A percentile compares a stretch with the other conserved stretches of the same genome.
phyloP scores from a whole-genome alignment of 1,140 invertebrate species.

The Orchestia grillus region DNA sequence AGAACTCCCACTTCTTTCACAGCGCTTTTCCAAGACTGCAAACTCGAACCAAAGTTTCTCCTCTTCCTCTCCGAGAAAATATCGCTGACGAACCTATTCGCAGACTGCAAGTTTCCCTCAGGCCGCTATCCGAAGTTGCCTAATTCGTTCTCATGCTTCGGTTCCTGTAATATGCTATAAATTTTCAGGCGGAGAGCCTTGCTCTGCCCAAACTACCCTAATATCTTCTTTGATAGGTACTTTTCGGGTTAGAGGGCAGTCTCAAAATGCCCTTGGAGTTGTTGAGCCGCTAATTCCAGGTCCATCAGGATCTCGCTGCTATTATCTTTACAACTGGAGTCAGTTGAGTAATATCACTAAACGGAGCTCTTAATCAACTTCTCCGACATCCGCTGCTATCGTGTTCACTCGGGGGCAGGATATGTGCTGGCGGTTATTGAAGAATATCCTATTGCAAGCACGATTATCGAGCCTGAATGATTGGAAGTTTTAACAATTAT shows the following conservation, averaged over 20 bases:
- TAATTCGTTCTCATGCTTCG: conserved; percentile 19
- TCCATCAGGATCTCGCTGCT: neutral
- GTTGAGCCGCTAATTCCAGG: neutral
- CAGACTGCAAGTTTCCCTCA: neutral
- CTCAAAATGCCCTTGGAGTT: neutral
- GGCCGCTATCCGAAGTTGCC: conserved; percentile 13
- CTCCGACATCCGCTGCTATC: neutral
- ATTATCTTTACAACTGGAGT: neutral
- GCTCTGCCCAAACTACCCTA: conserved; percentile 14
- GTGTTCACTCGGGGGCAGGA: neutral
- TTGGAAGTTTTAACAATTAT: too few relatives aligned
- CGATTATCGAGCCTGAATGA: too few relatives aligned
- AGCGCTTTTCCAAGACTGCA: neutral
- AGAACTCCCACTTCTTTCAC: neutral
- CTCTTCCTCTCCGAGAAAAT: neutral
- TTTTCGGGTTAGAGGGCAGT: conserved; percentile 24
- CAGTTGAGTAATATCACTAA: neutral
- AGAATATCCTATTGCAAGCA: neutral
- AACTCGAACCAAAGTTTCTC: neutral
- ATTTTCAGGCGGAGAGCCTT: conserved; percentile 1
- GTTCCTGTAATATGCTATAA: conserved; percentile 26
- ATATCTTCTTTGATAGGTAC: neutral
- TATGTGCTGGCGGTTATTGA: neutral
- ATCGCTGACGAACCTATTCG: conserved; percentile 42
- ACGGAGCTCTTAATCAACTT: neutral